A percentile compares a stretch with the other conserved stretches of the same genome.
phyloP scores from a whole-genome alignment of 1,140 invertebrate genomes.

The Asbolus verrucosus region DNA sequence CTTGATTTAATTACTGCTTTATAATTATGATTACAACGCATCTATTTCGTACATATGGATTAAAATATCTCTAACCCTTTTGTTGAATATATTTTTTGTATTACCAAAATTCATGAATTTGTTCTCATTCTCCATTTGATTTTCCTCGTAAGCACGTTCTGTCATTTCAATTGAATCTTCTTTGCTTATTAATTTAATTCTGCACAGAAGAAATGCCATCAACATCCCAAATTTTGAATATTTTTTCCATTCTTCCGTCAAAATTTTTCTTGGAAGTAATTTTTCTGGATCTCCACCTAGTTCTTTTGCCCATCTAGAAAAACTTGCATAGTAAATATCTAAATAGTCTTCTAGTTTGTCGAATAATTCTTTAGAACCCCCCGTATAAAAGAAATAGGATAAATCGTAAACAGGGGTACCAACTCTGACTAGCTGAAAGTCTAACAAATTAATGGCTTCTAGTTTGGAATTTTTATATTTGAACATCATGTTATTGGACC shows the following conservation, averaged over 20 bases:
- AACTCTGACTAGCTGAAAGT: conserved; percentile 68
- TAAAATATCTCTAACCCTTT: not conserved
- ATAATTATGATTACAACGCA: not conserved
- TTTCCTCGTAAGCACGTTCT: not conserved
- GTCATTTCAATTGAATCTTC: not conserved
- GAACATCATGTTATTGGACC: conserved; percentile 62
- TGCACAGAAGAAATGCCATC: not conserved
- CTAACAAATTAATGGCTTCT: conserved; percentile 65
- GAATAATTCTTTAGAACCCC: conserved; percentile 66
- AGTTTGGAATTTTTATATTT: conserved; percentile 46
- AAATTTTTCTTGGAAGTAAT: conserved; percentile 65
- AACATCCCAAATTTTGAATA: conserved; percentile 24
- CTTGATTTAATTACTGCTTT: no score
- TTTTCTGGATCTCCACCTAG: conserved; percentile 64
- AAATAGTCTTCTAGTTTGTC: conserved; percentile 66
- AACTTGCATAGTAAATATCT: conserved; percentile 68
- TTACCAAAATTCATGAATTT: not conserved
- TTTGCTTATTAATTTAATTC: conserved; percentile 19
- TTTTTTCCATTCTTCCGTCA: conserved; percentile 60
- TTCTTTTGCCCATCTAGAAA: conserved; percentile 63
- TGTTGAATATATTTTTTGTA: not conserved
- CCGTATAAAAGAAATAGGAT: conserved; percentile 69
- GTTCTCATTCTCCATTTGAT: not conserved
- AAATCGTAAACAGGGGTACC: conserved; percentile 70
- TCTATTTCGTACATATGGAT: conserved; percentile 1